phyloP scores from a whole-genome alignment of 23 tunicate species.

The Styela plicata region DNA sequence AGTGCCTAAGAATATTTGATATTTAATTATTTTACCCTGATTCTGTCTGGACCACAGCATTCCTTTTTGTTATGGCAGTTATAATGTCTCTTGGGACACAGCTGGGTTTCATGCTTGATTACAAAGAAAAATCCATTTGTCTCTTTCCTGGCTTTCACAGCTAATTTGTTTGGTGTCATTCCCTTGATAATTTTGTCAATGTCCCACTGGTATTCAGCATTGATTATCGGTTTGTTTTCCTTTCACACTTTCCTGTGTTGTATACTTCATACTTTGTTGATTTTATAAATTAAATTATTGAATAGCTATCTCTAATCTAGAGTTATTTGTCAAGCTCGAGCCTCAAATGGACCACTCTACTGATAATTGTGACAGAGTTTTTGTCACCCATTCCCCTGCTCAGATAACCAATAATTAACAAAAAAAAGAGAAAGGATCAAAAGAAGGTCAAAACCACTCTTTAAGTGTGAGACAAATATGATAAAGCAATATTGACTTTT shows the following conservation, averaged over 20 bases:
- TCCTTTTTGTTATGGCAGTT: neutral
- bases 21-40: neutral
- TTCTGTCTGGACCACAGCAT: neutral
- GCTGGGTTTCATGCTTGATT: neutral
- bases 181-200: neutral
- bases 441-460: too few relatives aligned
- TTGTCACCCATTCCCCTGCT: too few relatives aligned
- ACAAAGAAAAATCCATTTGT: neutral
- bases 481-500: too few relatives aligned
- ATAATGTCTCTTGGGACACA: neutral
- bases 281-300: too few relatives aligned
- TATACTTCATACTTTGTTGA: too few relatives aligned
- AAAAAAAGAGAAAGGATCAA: too few relatives aligned
- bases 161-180: conserved; percentile 10
- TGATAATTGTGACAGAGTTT: too few relatives aligned
- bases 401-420: too few relatives aligned
- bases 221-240: neutral
- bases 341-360: too few relatives aligned
- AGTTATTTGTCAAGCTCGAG: too few relatives aligned
- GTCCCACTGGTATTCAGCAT: conserved; percentile 3
- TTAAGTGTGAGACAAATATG: too few relatives aligned
- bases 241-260: neutral
- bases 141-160: neutral
- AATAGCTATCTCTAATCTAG: too few relatives aligned
- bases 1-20: neutral